Evolutionary conservation across 2,797 vertebrate species (phyloP), one percentile per base, ranked within the genome.

Genomic region (Sebastes minor): DNA sequence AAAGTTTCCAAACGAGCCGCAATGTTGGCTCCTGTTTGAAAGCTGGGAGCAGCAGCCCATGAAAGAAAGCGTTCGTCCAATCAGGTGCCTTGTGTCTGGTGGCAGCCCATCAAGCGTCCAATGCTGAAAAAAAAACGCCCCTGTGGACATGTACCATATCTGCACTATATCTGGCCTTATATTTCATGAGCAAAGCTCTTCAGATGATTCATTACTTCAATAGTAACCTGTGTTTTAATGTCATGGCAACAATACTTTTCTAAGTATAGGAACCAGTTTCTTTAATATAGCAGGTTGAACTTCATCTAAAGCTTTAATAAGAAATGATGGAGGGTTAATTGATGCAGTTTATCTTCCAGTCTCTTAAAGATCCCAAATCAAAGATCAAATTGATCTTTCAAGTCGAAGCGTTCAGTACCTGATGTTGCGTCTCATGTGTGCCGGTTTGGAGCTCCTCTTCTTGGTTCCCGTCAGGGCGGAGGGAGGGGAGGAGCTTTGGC

Each of bases 401-500:
- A 18, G 46, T 28, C 8, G 23, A 13, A 38, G 35, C 35, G 11
- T 33, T 33, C 18, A n/a, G 59, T 89, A 98, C 98, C 98, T 96
- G 94, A 99, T 99, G 93, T 99, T 99, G 82, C 97, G 97, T 88
- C 98, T 96, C 97, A 99, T 96, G 92, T 98, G 97, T 78, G 95
- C 91, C 8, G 97, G 96, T 91, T 98, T 98, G 91, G 97, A 96
- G 84, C 76, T 83, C 91, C 96, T 96, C 91, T 97, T 98, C 95
- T 97, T 98, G 94, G 95, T 95, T 70, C 75, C 82, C 76, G 93
- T 94, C 88, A 96, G 93, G 73, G 92, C 91, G 62, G 94, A 88
- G 68, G 91, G 78, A 52, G 90, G 67, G 89, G 90, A 61, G 18
- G 91, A 79, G 91, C 94, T 96, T 93, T 96, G 96, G 93, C 95